phyloP scores from a whole-genome alignment of 2,888 invertebrate genomes.

The Sesamia inferens region DNA sequence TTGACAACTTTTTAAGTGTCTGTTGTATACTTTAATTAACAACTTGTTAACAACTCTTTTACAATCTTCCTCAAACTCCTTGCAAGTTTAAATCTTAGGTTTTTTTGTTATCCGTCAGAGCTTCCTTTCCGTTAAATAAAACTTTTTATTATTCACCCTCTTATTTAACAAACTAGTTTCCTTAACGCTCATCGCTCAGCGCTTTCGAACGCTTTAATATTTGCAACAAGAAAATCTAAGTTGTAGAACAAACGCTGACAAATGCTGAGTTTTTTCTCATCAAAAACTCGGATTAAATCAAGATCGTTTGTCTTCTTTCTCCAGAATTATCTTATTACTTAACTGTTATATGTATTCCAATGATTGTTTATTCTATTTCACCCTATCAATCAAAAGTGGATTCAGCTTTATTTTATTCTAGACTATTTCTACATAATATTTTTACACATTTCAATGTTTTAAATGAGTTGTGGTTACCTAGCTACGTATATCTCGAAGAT shows the following conservation, averaged over 20 bases:
- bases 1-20: conserved; percentile 56
- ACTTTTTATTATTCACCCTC: neutral
- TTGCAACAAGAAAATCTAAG: neutral
- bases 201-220: neutral
- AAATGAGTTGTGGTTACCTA: too few relatives aligned
- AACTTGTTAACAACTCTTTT: conserved; percentile 46
- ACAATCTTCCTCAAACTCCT: conserved; percentile 27
- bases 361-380: too few relatives aligned
- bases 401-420: too few relatives aligned
- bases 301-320: too few relatives aligned
- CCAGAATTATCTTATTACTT: too few relatives aligned
- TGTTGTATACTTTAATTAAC: conserved; percentile 45
- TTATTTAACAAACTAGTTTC: conserved; percentile 5
- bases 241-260: neutral
- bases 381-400: too few relatives aligned
- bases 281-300: too few relatives aligned
- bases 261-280: neutral
- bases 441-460: too few relatives aligned
- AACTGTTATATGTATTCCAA: too few relatives aligned
- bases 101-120: conserved; percentile 6
- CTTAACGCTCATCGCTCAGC: neutral
- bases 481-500: too few relatives aligned
- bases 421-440: too few relatives aligned
- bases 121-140: neutral
- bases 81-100: conserved; percentile 14